A percentile compares a stretch with the other conserved stretches of the same genome.
phyloP scores from a whole-genome alignment of 2,888 invertebrate species.

The Cephus spinipes region DNA sequence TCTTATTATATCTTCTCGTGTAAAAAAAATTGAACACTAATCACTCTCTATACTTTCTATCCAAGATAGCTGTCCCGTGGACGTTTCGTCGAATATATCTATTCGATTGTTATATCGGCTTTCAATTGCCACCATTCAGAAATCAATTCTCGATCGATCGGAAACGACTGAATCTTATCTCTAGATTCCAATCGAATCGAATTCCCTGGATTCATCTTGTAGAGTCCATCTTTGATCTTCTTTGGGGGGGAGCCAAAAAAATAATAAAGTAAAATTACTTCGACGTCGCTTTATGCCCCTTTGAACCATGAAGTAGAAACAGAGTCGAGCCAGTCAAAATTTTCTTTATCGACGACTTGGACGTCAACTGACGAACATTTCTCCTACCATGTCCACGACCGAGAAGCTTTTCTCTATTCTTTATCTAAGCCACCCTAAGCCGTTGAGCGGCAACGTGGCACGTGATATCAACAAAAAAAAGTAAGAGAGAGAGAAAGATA shows the following conservation, averaged over 20 bases:
- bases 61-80: not conserved
- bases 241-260: not conserved
- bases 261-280: not conserved
- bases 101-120: not conserved
- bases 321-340: not conserved
- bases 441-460: conserved; percentile 59
- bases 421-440: conserved; percentile 60
- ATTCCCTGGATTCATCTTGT: not conserved
- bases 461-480: conserved; percentile 56
- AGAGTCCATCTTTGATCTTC: not conserved
- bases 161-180: not conserved
- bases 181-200: not conserved
- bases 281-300: not conserved
- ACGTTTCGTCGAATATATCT: not conserved
- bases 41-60: not conserved
- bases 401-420: conserved; percentile 17
- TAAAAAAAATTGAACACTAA: not conserved
- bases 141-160: not conserved
- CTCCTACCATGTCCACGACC: not conserved
- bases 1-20: not conserved
- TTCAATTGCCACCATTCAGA: not conserved
- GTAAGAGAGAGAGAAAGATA: conserved; percentile 24
- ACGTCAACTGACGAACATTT: not conserved
- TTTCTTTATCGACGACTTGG: not conserved
- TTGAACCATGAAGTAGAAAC: not conserved